Percentiles rank a stretch among this genome's conserved stretches.
Conservation (phyloP, 2,797 vertebrate genomes). For the Sebastes minor region DNA sequence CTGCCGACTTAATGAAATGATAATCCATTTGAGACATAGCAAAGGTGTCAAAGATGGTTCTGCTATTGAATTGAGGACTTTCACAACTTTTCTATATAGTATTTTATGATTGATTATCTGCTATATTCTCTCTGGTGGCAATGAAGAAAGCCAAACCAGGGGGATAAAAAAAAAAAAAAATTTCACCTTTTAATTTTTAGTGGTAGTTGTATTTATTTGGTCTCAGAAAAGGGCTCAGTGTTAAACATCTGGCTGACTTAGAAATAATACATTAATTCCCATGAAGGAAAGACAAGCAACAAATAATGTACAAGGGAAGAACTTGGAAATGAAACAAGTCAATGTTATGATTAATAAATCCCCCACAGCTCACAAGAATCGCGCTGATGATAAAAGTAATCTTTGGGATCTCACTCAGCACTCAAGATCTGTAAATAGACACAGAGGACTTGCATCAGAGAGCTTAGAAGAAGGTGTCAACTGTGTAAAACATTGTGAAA, state of each 20-base stretch:
- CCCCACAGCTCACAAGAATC: constrained; percentile 33
- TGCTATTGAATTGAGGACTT: background rate
- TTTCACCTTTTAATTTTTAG: background rate
- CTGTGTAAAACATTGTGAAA: constrained; percentile 20
- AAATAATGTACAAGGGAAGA: constrained; percentile 24
- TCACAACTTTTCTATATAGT: background rate
- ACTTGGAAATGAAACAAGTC: constrained; percentile 58
- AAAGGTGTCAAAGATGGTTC: constrained; percentile 13
- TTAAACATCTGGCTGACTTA: constrained; percentile 55
- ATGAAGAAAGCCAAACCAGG: background rate
- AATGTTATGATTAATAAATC: constrained; percentile 63
- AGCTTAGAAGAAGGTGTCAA: constrained; percentile 22
- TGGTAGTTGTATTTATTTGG: constrained; percentile 38
- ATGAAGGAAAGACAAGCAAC: constrained; percentile 38
- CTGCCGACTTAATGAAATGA: background rate
- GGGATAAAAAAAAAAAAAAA: background rate
- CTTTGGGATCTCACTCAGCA: constrained; percentile 15
- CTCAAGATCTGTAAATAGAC: constrained; percentile 25
- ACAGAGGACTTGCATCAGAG: constrained; percentile 12
- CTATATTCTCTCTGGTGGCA: background rate
- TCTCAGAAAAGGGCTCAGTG: constrained; percentile 26
- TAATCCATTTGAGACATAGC: background rate
- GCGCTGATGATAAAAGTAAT: constrained; percentile 47
- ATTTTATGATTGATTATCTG: background rate
- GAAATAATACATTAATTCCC: constrained; percentile 39